phyloP scores from a whole-genome alignment of 2,113 vertebrate genomes.

The Gobius niger region DNA sequence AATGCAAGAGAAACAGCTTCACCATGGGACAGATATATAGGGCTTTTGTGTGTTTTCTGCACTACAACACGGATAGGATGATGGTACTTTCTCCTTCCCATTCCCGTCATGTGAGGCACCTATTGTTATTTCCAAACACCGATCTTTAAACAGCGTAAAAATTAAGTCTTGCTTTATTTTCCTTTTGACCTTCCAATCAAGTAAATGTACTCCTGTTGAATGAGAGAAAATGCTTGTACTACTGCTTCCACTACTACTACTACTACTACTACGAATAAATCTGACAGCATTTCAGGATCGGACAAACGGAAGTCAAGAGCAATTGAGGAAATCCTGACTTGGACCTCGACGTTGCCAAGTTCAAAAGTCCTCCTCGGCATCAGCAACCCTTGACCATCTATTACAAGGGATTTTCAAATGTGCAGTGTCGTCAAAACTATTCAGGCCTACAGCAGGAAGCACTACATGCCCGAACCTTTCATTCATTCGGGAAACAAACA shows the following conservation, averaged over 20 bases:
- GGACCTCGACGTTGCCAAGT: background rate
- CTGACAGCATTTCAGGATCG: slow-evolving; percentile 69
- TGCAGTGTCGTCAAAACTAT: slow-evolving; percentile 22
- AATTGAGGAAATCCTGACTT: slow-evolving; percentile 35
- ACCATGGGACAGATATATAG: background rate
- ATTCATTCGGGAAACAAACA: slow-evolving; percentile 46
- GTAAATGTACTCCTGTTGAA: too few relatives aligned
- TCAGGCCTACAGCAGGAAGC: slow-evolving; percentile 25
- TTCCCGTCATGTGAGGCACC: too few relatives aligned
- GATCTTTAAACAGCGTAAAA: too few relatives aligned
- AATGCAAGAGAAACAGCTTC: slow-evolving; percentile 8
- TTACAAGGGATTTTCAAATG: slow-evolving; percentile 23
- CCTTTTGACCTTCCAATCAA: too few relatives aligned
- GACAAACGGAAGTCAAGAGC: slow-evolving; percentile 55
- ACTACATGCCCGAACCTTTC: slow-evolving; percentile 40
- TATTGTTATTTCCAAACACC: too few relatives aligned
- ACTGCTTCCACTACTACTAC: background rate
- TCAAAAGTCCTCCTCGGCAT: slow-evolving; percentile 9
- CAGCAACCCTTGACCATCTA: background rate
- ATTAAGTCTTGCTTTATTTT: too few relatives aligned
- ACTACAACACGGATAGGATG: too few relatives aligned
- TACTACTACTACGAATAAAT: slow-evolving; percentile 46
- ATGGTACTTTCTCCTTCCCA: too few relatives aligned
- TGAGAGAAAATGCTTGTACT: background rate
- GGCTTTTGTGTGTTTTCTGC: too few relatives aligned